Conservation (phyloP, 1,140 invertebrate species). For the Drosophila biarmipes region DNA sequence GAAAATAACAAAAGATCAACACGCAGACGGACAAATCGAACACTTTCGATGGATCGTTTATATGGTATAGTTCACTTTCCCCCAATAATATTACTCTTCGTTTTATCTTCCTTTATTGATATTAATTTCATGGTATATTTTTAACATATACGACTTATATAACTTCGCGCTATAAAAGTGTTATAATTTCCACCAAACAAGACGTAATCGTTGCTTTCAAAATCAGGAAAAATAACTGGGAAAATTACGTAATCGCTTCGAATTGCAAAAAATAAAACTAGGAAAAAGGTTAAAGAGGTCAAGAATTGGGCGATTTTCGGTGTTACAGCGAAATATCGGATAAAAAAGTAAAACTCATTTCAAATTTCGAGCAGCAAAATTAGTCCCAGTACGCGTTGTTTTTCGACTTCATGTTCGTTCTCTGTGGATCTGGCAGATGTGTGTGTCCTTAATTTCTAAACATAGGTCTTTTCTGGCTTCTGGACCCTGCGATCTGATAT, state of each 20-base stretch:
- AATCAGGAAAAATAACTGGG: background rate
- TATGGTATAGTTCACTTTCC: background rate
- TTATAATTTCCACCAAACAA: constrained; percentile 7
- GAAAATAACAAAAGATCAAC: too few relatives aligned
- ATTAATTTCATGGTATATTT: constrained; percentile 33
- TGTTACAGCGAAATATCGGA: background rate
- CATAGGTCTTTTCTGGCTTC: constrained; percentile 13
- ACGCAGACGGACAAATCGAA: background rate
- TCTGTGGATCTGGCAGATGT: constrained; percentile 1
- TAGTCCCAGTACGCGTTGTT: background rate
- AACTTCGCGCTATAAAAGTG: constrained; percentile 16
- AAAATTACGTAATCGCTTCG: background rate
- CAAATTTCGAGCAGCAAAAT: constrained; percentile 14
- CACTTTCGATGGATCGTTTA: background rate
- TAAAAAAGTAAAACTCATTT: background rate
- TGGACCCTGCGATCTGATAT: constrained; percentile 4
- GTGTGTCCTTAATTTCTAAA: constrained; percentile 22
- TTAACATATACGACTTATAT: constrained; percentile 40
- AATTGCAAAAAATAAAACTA: background rate
- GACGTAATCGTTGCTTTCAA: background rate
- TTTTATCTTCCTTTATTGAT: constrained; percentile 39
- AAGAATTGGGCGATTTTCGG: background rate
- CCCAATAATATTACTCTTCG: constrained; percentile 12
- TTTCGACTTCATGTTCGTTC: background rate
- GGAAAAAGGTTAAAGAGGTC: background rate